A percentile compares a stretch with the other conserved stretches of the same genome.
Conservation (phyloP, 2,888 invertebrate genomes). For the Falcaria lacertinaria region DNA sequence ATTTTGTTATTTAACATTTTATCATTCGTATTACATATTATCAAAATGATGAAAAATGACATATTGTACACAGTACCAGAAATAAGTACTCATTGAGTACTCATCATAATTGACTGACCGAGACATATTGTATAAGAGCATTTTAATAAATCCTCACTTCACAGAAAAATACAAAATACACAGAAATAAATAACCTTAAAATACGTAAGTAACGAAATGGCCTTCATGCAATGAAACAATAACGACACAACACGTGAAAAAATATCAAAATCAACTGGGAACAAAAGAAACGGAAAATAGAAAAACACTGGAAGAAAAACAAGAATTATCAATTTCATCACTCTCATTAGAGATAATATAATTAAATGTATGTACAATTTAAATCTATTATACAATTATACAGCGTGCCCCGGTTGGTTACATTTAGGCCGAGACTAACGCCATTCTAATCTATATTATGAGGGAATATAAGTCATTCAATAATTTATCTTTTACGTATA, state of each 20-base stretch:
- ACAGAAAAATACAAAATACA: conserved; percentile 5
- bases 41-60: conserved; percentile 1
- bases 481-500: too few relatives aligned
- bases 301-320: conserved; percentile 4
- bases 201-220: conserved; percentile 17
- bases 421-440: too few relatives aligned
- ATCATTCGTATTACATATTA: too few relatives aligned
- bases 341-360: not conserved
- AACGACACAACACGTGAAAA: not conserved
- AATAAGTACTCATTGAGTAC: too few relatives aligned
- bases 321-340: conserved; percentile 5
- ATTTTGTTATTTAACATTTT: conserved; percentile 26
- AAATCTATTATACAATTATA: not conserved
- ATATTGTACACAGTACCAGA: too few relatives aligned
- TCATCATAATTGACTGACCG: conserved; percentile 5
- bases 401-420: too few relatives aligned
- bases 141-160: conserved; percentile 5
- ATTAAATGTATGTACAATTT: not conserved
- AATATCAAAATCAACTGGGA: not conserved
- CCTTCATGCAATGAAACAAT: conserved; percentile 11
- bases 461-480: too few relatives aligned
- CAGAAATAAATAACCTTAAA: conserved; percentile 8
- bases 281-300: conserved; percentile 1
- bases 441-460: too few relatives aligned
- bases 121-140: conserved; percentile 20